These are phyloP conservation scores for Platysteira castanea DNA, from an alignment of 2,113 vertebrate genomes.

Conservation along the genomic window DNA sequence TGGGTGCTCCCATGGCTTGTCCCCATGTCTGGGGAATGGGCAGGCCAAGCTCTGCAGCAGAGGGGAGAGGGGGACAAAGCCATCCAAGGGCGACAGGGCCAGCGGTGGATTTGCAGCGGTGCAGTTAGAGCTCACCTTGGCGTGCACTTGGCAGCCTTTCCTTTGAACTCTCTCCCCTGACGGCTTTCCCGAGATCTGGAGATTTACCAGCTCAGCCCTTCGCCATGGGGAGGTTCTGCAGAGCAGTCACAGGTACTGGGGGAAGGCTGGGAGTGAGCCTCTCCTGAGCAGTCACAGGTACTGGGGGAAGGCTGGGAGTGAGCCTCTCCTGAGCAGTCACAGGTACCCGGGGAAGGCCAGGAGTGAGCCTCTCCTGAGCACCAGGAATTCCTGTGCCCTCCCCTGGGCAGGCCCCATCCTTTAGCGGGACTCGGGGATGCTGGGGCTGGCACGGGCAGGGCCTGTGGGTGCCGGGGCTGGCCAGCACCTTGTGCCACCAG, in stretches of 20 bases:
- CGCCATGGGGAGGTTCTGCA: accelerated
- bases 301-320: not conserved
- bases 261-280: not conserved
- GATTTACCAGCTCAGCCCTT: not conserved
- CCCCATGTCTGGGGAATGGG: accelerated
- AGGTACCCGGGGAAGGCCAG: not conserved
- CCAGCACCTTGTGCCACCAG: not conserved
- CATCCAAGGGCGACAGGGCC: not conserved
- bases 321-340: not conserved
- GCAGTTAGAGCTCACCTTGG: slow-evolving; percentile 7
- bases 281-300: not conserved
- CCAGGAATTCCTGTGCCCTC: not conserved
- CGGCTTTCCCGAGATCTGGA: not conserved
- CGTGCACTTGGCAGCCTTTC: not conserved
- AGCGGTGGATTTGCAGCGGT: not conserved
- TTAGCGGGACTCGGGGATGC: not conserved
- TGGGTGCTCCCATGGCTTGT: accelerated
- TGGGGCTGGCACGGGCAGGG: not conserved
- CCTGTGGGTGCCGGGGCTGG: not conserved
- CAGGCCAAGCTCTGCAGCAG: not conserved
- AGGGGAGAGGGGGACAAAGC: not conserved
- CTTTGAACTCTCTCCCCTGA: not conserved
- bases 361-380: not conserved
- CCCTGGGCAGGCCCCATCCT: not conserved
- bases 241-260: not conserved